Evolutionary conservation across 1,140 invertebrate species (phyloP).

Genomic region (Tetragnatha versicolor): DNA sequence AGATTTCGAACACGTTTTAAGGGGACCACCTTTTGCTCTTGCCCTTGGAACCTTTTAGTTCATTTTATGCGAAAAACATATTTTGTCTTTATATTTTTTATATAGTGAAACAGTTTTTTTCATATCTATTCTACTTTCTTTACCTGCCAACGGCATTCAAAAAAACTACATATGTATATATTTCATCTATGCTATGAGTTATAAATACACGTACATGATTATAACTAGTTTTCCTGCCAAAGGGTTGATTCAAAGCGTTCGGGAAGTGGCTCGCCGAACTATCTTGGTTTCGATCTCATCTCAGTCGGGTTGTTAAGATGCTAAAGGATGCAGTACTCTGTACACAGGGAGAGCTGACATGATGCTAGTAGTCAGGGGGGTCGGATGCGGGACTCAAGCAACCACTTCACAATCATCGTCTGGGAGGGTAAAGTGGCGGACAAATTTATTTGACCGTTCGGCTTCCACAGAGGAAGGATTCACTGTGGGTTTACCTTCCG

Average conservation of each 20-base stretch:
- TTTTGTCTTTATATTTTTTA: constrained; percentile 51
- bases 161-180: constrained; percentile 56
- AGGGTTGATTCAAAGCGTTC: constrained; percentile 44
- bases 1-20: too few species aligned
- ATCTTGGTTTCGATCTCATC: constrained; percentile 16
- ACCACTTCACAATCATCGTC: too few species aligned
- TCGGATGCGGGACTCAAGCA: too few species aligned
- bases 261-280: constrained; percentile 32
- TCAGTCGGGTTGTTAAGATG: constrained; percentile 28
- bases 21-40: constrained; percentile 25
- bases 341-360: constrained; percentile 29
- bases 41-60: constrained; percentile 21
- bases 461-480: too few species aligned
- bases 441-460: too few species aligned
- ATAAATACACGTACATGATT: constrained; percentile 55
- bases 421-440: too few species aligned
- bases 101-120: constrained; percentile 52
- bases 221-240: constrained; percentile 52
- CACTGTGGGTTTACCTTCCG: too few species aligned
- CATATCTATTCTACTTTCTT: constrained; percentile 52
- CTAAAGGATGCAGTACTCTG: constrained; percentile 47
- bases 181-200: constrained; percentile 54
- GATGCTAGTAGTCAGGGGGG: background rate
- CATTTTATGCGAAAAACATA: constrained; percentile 43
- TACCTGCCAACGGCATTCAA: constrained; percentile 50